Evolutionary conservation across 2,888 invertebrate genomes (phyloP).

Genomic region (Acanthosepion esculentum): DNA sequence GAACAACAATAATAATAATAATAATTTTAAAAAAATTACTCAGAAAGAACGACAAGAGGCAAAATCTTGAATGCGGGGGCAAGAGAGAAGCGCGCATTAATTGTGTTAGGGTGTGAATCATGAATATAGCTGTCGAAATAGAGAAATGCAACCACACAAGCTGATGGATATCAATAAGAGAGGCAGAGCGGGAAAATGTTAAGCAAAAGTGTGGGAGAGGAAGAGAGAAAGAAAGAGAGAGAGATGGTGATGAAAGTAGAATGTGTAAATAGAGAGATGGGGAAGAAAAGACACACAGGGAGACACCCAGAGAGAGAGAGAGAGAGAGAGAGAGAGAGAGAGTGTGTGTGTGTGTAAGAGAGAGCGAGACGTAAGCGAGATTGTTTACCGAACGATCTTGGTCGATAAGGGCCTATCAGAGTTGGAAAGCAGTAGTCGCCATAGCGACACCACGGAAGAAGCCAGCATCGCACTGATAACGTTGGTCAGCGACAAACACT

Average conservation of each 20-base stretch:
- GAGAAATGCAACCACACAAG: too few relatives aligned
- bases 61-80: too few relatives aligned
- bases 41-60: too few relatives aligned
- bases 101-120: too few relatives aligned
- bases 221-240: background rate
- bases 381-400: background rate
- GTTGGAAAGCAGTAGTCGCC: background rate
- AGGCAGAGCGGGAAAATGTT: background rate
- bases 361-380: background rate
- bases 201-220: background rate
- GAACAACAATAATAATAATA: too few relatives aligned
- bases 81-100: too few relatives aligned
- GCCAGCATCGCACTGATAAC: background rate
- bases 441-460: background rate
- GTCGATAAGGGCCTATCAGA: slow-evolving; percentile 33
- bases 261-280: background rate
- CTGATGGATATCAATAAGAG: background rate
- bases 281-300: background rate
- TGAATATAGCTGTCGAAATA: too few relatives aligned
- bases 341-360: background rate
- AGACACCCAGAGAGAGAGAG: background rate
- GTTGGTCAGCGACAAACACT: background rate
- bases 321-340: too few relatives aligned
- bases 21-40: too few relatives aligned
- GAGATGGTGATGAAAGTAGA: too few relatives aligned